phyloP scores from a whole-genome alignment of 2,888 invertebrate species.

The Eudasyphora cyanicolor region DNA sequence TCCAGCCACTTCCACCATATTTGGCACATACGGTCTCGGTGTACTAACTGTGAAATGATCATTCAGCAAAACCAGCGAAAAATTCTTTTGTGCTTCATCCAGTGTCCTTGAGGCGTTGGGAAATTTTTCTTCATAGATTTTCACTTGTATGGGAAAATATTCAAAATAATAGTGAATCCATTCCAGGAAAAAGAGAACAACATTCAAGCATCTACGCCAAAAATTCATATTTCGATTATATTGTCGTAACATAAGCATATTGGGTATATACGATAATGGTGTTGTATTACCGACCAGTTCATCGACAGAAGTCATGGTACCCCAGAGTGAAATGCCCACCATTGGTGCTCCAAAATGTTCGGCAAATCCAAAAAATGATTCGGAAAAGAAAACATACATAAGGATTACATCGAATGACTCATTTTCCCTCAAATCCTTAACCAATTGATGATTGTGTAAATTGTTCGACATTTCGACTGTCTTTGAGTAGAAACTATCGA shows the following conservation, averaged over 20 bases:
- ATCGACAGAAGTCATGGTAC: slow-evolving; percentile 68
- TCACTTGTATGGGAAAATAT: slow-evolving; percentile 72
- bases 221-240: slow-evolving; percentile 21
- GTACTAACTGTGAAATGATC: slow-evolving; percentile 71
- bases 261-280: slow-evolving; percentile 74
- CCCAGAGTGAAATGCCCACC: slow-evolving; percentile 68
- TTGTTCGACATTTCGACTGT: slow-evolving; percentile 64
- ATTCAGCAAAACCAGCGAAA: slow-evolving; percentile 72
- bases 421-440: slow-evolving; percentile 55
- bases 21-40: slow-evolving; percentile 71
- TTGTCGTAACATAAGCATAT: slow-evolving; percentile 57
- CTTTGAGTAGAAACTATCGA: background rate
- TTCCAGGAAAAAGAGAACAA: slow-evolving; percentile 57
- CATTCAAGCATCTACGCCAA: slow-evolving; percentile 8
- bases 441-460: slow-evolving; percentile 58
- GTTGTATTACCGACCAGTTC: slow-evolving; percentile 70
- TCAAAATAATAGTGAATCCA: slow-evolving; percentile 69
- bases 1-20: slow-evolving; percentile 72
- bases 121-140: slow-evolving; percentile 71
- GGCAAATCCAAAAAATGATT: slow-evolving; percentile 74
- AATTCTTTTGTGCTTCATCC: slow-evolving; percentile 68
- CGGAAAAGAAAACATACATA: slow-evolving; percentile 73
- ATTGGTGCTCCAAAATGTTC: slow-evolving; percentile 72
- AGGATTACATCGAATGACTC: slow-evolving; percentile 76
- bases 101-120: slow-evolving; percentile 60